A percentile compares a stretch with the other conserved stretches of the same genome.
Evolutionary conservation across 2,113 vertebrate species (phyloP).

Genomic region (Pluvialis apricaria): DNA sequence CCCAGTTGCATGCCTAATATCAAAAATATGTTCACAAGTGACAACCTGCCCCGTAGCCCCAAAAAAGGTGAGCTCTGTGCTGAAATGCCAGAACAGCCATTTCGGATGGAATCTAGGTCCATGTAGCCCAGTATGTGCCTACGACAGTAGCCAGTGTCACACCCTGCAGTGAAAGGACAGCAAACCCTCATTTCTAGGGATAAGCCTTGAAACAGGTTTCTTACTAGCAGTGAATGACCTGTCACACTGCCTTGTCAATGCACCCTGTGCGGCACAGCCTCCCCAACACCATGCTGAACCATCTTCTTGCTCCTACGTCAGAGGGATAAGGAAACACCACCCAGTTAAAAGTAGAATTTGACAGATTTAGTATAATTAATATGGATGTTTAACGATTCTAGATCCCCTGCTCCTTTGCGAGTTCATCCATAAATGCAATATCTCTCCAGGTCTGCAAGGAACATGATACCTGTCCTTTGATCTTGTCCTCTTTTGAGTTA

Average conservation of each 20-base stretch:
- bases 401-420: constrained; percentile 17
- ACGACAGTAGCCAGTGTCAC: background rate
- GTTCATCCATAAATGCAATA: constrained; percentile 58
- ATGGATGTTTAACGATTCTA: constrained; percentile 45
- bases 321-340: background rate
- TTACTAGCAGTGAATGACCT: background rate
- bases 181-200: background rate
- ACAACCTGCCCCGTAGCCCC: background rate
- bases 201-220: background rate
- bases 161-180: background rate
- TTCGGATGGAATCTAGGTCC: background rate
- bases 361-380: constrained; percentile 55
- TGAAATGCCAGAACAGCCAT: background rate
- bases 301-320: background rate
- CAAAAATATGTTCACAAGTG: background rate
- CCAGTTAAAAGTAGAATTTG: background rate
- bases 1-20: background rate
- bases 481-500: background rate
- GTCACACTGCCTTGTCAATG: background rate
- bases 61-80: background rate
- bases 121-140: fast-evolving
- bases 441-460: constrained; percentile 46
- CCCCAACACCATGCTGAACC: background rate
- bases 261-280: fast-evolving
- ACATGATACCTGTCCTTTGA: background rate